These are phyloP conservation scores for Epinephelus lanceolatus DNA, from an alignment of 2,113 vertebrate genomes.

Conservation along the genomic window DNA sequence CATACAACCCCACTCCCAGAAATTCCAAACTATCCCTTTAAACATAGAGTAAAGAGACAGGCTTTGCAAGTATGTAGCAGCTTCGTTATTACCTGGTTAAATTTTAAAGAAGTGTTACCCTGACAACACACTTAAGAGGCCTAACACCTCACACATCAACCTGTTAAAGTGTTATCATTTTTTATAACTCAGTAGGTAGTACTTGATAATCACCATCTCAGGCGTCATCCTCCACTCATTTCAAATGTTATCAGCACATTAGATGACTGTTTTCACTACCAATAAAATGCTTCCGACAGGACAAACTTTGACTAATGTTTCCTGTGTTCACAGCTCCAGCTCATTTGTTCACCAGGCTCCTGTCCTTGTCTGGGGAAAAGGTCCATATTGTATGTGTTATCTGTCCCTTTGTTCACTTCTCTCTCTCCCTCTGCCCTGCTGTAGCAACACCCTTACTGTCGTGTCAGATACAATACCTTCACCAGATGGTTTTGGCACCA, in stretches of 20 bases:
- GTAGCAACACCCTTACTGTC: neutral
- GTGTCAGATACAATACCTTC: neutral
- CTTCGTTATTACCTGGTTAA: neutral
- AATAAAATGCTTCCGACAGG: neutral
- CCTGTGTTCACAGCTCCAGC: neutral
- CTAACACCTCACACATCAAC: neutral
- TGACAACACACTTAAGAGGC: neutral
- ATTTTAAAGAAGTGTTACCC: neutral
- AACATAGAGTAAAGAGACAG: neutral
- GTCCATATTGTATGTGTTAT: neutral
- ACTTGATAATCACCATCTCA: neutral
- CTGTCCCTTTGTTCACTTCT: neutral
- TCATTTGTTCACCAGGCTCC: neutral
- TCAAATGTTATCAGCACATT: too few species aligned
- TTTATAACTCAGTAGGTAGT: neutral
- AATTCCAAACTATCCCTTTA: too few species aligned
- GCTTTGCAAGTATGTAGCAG: neutral
- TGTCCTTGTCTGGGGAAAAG: conserved; percentile 2
- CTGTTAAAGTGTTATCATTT: neutral
- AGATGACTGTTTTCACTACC: too few species aligned
- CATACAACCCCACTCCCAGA: too few species aligned
- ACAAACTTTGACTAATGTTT: neutral
- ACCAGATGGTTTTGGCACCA: conserved; percentile 1
- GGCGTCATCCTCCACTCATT: neutral
- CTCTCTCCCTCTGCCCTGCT: neutral